These are phyloP conservation scores for Cygnus atratus DNA, from an alignment of 2,113 vertebrate genomes.

Conservation along the genomic window DNA sequence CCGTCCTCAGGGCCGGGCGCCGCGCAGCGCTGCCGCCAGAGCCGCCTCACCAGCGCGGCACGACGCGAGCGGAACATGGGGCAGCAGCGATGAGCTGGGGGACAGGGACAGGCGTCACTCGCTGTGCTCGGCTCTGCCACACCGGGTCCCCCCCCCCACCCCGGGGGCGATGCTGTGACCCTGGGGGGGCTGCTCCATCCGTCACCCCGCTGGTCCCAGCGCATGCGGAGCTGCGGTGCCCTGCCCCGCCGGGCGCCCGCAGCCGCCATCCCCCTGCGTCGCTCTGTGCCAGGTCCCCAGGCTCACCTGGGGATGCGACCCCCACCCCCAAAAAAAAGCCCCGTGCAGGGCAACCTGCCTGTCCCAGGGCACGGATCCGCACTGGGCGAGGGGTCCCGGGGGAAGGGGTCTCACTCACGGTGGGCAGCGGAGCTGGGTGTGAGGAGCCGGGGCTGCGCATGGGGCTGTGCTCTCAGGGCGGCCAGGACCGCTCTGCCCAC, in stretches of 20 bases:
- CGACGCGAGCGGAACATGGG: conserved; percentile 69
- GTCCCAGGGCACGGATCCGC: no score
- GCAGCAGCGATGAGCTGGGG: neutral
- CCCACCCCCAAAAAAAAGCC: neutral
- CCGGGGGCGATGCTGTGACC: neutral
- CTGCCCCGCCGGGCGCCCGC: neutral
- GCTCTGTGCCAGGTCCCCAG: neutral
- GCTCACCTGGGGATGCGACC: neutral
- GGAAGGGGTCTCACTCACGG: conserved; percentile 28
- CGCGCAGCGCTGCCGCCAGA: conserved; percentile 63
- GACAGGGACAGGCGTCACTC: neutral
- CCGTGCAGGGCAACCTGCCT: no score
- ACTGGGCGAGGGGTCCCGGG: neutral
- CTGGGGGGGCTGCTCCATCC: neutral
- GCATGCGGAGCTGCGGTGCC: neutral
- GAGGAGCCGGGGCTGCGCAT: neutral
- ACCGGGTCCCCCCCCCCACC: neutral
- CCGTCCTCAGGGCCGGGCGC: neutral
- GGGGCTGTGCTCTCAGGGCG: neutral
- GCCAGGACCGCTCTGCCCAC: neutral
- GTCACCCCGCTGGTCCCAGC: neutral
- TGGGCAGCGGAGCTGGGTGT: neutral
- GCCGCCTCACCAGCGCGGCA: conserved; percentile 39
- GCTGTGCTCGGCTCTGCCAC: rapidly evolving
- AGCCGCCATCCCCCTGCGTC: neutral